A percentile compares a stretch with the other conserved stretches of the same genome.
These are phyloP conservation scores for Irena cyanogastra DNA, from an alignment of 2,113 vertebrate species.

Conservation along the genomic window DNA sequence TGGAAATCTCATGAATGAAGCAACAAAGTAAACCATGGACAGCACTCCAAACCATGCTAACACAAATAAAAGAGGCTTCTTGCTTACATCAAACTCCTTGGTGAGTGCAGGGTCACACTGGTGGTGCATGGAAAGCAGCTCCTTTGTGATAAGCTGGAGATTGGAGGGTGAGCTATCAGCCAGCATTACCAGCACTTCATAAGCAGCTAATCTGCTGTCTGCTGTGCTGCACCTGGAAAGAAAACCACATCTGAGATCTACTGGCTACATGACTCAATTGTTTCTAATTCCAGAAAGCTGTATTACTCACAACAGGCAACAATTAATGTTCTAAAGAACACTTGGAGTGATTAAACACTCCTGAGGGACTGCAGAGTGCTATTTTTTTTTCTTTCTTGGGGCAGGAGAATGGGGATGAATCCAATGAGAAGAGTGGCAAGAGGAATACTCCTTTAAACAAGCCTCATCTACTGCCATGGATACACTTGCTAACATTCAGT, in stretches of 20 bases:
- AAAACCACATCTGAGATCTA: background rate
- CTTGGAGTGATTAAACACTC: background rate
- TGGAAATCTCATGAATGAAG: background rate
- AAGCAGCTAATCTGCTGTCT: slow-evolving; percentile 93
- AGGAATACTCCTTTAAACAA: background rate
- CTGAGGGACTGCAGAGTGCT: background rate
- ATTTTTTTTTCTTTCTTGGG: background rate
- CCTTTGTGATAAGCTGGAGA: slow-evolving; percentile 89
- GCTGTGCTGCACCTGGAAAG: slow-evolving; percentile 89
- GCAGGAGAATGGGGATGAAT: background rate
- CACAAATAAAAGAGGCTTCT: background rate
- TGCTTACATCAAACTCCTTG: slow-evolving; percentile 96
- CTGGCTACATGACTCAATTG: background rate
- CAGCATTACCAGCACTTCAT: slow-evolving; percentile 96
- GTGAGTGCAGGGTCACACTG: slow-evolving; percentile 93
- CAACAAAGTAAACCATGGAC: background rate
- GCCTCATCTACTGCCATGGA: background rate
- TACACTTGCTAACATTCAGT: background rate
- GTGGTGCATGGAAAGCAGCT: slow-evolving; percentile 96
- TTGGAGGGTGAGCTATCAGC: slow-evolving; percentile 95
- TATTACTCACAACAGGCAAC: background rate
- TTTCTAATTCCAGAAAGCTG: background rate
- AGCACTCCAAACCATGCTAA: background rate
- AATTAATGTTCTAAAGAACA: background rate
- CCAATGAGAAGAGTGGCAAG: background rate